Conservation (phyloP, 2,797 vertebrate species). For the Sus cebifrons region DNA sequence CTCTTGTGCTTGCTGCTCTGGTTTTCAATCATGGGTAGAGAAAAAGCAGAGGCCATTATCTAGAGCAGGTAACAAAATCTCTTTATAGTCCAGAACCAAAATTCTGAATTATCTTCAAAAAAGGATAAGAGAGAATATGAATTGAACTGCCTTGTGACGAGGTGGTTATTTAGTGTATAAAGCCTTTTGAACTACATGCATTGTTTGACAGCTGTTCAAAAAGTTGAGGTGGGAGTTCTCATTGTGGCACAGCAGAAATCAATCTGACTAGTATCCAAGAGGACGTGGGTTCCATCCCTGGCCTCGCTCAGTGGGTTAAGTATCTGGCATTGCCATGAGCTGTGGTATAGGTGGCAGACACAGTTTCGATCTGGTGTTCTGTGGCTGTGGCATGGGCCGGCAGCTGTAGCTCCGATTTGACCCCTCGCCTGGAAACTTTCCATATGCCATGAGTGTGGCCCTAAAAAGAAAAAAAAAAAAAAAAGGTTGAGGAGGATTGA, state of each 20-base stretch:
- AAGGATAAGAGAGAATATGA: conserved; percentile 6
- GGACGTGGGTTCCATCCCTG: too few relatives aligned
- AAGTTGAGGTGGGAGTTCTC: background rate
- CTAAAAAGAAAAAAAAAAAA: too few relatives aligned
- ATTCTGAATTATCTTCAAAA: conserved; percentile 55
- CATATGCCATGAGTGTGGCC: too few relatives aligned
- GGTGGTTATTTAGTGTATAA: background rate
- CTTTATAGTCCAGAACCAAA: conserved; percentile 28
- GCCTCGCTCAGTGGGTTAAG: too few relatives aligned
- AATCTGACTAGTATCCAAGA: too few relatives aligned
- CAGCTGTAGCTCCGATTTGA: too few relatives aligned
- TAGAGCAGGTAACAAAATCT: conserved; percentile 42
- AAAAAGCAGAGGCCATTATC: conserved; percentile 32
- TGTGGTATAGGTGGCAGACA: too few relatives aligned
- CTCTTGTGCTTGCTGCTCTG: background rate
- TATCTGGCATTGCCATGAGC: too few relatives aligned
- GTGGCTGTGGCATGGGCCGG: too few relatives aligned
- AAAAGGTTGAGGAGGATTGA: background rate
- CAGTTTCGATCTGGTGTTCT: too few relatives aligned
- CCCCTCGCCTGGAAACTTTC: too few relatives aligned
- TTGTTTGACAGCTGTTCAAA: conserved; percentile 1
- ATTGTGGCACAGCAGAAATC: too few relatives aligned
- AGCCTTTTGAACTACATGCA: conserved; percentile 50
- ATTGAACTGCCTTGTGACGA: background rate
- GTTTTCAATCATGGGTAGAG: conserved; percentile 22